These are phyloP conservation scores for Microctonus brassicae DNA, from an alignment of 2,888 invertebrate species.

Conservation along the genomic window DNA sequence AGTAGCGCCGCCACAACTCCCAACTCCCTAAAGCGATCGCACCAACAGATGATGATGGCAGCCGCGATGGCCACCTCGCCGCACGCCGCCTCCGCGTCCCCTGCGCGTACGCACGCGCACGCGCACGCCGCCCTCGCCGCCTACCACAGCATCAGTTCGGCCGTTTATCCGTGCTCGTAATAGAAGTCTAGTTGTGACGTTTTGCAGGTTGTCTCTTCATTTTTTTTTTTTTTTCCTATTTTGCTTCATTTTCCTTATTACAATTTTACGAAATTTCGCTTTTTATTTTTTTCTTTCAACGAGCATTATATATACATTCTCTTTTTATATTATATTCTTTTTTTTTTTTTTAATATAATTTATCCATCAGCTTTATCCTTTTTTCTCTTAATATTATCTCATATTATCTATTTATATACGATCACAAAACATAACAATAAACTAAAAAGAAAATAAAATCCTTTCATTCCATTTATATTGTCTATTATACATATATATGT, in stretches of 20 bases:
- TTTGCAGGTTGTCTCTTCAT: constrained; percentile 14
- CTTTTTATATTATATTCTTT: not conserved
- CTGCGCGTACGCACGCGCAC: constrained; percentile 74
- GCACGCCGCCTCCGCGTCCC: constrained; percentile 75
- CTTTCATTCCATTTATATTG: constrained; percentile 5
- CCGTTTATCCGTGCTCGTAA: constrained; percentile 89
- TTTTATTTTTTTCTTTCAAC: constrained; percentile 10
- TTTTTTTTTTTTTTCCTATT: constrained; percentile 13
- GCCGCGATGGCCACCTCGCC: constrained; percentile 73
- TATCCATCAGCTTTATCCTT: not conserved
- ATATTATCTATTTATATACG: not conserved
- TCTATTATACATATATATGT: not conserved
- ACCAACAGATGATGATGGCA: constrained; percentile 70
- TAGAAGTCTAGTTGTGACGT: constrained; percentile 63
- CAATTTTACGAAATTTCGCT: too few species aligned
- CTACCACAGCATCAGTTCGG: constrained; percentile 81
- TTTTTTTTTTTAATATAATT: not conserved
- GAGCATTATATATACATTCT: not conserved
- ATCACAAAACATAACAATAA: not conserved
- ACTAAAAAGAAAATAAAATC: not conserved
- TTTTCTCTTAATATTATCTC: not conserved
- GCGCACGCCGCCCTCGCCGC: constrained; percentile 76
- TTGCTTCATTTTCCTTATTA: constrained; percentile 4
- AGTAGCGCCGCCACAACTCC: constrained; percentile 71
- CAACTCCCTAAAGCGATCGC: constrained; percentile 70